Evolutionary conservation across 2,113 vertebrate species (phyloP).

Genomic region (Cyanoliseus patagonus): DNA sequence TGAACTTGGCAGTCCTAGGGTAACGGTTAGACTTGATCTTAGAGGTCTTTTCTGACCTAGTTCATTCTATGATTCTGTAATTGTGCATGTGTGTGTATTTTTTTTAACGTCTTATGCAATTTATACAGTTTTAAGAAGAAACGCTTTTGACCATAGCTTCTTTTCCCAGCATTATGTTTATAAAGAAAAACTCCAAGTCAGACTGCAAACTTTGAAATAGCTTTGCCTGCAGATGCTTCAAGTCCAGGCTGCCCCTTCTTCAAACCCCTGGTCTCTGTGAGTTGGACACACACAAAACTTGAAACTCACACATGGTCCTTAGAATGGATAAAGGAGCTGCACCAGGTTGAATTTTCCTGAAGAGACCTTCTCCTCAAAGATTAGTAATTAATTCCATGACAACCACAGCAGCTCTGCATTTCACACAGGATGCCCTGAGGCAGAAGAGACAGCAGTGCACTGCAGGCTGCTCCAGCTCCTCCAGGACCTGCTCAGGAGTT

Average conservation of each 20-base stretch:
- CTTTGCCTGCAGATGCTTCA: not conserved
- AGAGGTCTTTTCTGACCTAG: not conserved
- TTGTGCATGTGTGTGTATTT: not conserved
- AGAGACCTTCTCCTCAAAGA: not conserved
- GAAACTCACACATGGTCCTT: not conserved
- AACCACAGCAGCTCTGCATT: not conserved
- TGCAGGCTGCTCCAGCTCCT: not conserved
- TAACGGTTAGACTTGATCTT: not conserved
- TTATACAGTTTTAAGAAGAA: not conserved
- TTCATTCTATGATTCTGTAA: not conserved
- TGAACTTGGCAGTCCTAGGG: not conserved
- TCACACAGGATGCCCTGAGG: not conserved
- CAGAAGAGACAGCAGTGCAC: not conserved
- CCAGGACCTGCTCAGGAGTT: not conserved
- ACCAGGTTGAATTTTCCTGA: not conserved
- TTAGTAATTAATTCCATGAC: not conserved
- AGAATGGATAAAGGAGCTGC: not conserved
- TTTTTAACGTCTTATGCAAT: not conserved
- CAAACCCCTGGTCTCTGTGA: not conserved
- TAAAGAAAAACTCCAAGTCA: not conserved
- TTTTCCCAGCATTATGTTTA: not conserved
- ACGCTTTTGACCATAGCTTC: not conserved
- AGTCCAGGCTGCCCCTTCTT: not conserved
- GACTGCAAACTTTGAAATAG: not conserved
- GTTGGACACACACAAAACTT: not conserved